A percentile compares a stretch with the other conserved stretches of the same genome.
These are phyloP conservation scores for Nycticebus coucang DNA, from an alignment of 2,113 vertebrate species.

Conservation along the genomic window DNA sequence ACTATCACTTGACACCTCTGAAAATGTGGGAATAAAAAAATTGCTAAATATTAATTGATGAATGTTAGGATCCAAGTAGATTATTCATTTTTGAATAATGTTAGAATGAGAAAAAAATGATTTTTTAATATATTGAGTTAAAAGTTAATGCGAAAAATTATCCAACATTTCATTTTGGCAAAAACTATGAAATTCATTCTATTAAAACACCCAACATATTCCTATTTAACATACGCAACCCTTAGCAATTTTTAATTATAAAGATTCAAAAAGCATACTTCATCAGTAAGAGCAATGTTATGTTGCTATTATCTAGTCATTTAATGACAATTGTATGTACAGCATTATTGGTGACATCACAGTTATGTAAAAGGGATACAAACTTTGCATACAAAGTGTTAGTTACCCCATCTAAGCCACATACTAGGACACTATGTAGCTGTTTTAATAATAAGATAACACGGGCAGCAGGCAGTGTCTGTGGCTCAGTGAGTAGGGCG, in stretches of 20 bases:
- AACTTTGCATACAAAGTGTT: not conserved
- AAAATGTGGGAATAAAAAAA: conserved; percentile 9
- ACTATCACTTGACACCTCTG: not conserved
- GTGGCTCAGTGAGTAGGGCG: too few relatives aligned
- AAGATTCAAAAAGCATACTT: not conserved
- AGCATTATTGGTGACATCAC: not conserved
- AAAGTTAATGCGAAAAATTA: conserved; percentile 3
- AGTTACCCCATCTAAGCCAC: not conserved
- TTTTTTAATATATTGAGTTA: not conserved
- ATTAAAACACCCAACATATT: conserved; percentile 1
- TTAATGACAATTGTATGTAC: not conserved
- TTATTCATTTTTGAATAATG: not conserved
- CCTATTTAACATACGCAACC: not conserved
- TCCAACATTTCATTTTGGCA: not conserved
- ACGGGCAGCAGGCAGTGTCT: too few relatives aligned
- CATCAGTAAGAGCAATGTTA: not conserved
- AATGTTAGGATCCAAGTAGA: not conserved
- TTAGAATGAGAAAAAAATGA: not conserved
- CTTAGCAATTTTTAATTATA: not conserved
- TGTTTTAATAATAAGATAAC: not conserved
- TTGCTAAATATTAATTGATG: not conserved
- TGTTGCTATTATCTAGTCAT: too few relatives aligned
- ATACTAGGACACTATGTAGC: not conserved
- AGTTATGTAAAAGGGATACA: not conserved
- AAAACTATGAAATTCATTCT: not conserved